Conservation (phyloP, 2,797 vertebrate genomes). For the Sebastes nivosus region DNA sequence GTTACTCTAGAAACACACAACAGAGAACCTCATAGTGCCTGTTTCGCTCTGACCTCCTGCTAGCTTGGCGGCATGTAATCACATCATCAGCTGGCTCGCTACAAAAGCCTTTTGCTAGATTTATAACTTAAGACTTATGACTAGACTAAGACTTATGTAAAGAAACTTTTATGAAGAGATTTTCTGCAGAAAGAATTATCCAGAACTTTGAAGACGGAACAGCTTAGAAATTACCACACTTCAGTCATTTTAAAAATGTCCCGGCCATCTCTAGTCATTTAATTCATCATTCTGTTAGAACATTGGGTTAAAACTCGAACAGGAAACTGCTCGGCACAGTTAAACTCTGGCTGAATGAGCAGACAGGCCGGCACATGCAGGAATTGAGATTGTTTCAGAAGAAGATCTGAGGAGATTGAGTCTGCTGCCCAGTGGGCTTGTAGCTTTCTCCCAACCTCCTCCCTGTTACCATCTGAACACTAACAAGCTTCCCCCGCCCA, state of each 20-base stretch:
- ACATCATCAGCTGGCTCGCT: constrained; percentile 44
- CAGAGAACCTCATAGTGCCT: not conserved
- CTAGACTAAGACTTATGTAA: not conserved
- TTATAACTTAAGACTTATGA: not conserved
- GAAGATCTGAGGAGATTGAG: constrained; percentile 14
- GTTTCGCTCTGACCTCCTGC: constrained; percentile 1
- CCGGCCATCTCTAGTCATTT: not conserved
- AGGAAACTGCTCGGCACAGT: not conserved
- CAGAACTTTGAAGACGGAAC: not conserved
- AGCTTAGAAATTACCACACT: not conserved
- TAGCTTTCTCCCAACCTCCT: constrained; percentile 13
- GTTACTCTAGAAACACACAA: constrained; percentile 6
- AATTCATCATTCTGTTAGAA: not conserved
- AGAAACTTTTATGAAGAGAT: constrained; percentile 10
- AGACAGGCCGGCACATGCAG: constrained; percentile 21
- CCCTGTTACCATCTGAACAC: constrained; percentile 38
- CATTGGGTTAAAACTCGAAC: not conserved
- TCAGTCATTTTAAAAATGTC: not conserved
- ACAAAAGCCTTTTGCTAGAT: constrained; percentile 19
- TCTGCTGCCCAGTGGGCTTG: constrained; percentile 2
- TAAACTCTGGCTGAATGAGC: not conserved
- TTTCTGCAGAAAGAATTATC: constrained; percentile 25
- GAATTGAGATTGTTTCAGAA: constrained; percentile 22
- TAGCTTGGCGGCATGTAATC: constrained; percentile 6
- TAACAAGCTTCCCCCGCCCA: constrained; percentile 21